Percentiles rank a stretch among this genome's conserved stretches.
These are phyloP conservation scores for Rotaria magnacalcarata DNA, from an alignment of 2,888 invertebrate genomes.

Conservation along the genomic window DNA sequence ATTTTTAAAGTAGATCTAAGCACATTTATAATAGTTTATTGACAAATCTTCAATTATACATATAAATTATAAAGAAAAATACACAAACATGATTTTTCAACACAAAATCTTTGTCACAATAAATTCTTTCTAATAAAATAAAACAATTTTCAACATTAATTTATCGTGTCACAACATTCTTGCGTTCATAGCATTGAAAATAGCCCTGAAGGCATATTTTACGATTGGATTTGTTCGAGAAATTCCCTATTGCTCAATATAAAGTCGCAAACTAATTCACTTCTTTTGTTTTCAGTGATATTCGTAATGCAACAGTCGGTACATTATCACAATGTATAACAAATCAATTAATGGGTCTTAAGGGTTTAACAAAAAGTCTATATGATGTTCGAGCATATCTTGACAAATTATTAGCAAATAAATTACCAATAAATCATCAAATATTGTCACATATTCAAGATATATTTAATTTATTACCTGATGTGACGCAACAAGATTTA, in stretches of 20 bases:
- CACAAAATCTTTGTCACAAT: too few relatives aligned
- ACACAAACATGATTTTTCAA: too few relatives aligned
- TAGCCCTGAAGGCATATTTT: too few relatives aligned
- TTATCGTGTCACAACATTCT: neutral
- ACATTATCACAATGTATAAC: constrained; percentile 94
- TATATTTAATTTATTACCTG: constrained; percentile 43
- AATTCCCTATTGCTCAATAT: too few relatives aligned
- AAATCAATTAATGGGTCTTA: constrained; percentile 86
- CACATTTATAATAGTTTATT: too few relatives aligned
- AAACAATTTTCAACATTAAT: neutral
- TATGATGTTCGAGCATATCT: constrained; percentile 87
- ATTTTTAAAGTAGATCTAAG: too few relatives aligned
- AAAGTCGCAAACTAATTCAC: neutral
- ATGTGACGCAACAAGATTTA: constrained; percentile 65
- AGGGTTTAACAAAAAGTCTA: constrained; percentile 86
- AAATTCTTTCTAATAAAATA: too few relatives aligned
- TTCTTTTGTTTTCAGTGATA: constrained; percentile 52
- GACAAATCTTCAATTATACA: too few relatives aligned
- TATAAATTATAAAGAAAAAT: too few relatives aligned
- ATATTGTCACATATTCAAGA: constrained; percentile 81
- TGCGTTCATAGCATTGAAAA: too few relatives aligned
- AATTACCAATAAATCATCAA: constrained; percentile 93
- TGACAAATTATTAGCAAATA: constrained; percentile 72
- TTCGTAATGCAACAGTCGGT: constrained; percentile 83
- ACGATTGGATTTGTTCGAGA: too few relatives aligned